Conservation (phyloP, 2,113 vertebrate genomes). For the Melanostigma gelatinosum region DNA sequence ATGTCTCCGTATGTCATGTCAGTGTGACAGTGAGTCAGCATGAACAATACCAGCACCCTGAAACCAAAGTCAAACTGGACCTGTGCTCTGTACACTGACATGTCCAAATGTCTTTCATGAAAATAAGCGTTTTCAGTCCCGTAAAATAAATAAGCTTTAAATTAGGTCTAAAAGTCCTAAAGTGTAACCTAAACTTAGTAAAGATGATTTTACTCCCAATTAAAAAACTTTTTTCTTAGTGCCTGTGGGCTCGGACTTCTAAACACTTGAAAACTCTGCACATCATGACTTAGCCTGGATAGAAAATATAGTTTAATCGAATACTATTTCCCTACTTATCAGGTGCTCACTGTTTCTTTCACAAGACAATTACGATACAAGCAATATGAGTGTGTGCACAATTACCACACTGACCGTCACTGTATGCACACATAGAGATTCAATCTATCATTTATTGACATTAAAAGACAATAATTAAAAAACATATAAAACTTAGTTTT, state of each 20-base stretch:
- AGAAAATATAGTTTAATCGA: not conserved
- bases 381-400: not conserved
- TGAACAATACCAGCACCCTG: not conserved
- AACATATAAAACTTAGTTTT: slow-evolving; percentile 8
- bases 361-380: not conserved
- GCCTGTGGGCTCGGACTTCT: not conserved
- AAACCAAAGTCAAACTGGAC: not conserved
- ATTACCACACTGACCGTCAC: slow-evolving; percentile 21
- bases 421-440: slow-evolving; percentile 7
- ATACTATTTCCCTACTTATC: not conserved
- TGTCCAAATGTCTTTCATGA: not conserved
- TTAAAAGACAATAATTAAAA: slow-evolving; percentile 4
- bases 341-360: not conserved
- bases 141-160: not conserved
- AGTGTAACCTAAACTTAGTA: not conserved
- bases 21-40: not conserved
- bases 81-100: not conserved
- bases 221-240: not conserved
- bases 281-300: not conserved
- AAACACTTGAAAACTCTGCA: not conserved
- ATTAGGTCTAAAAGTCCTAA: not conserved
- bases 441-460: slow-evolving; percentile 31
- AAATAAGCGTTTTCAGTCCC: not conserved
- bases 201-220: not conserved
- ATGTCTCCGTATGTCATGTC: not conserved